Evolutionary conservation across 92 coral and sea anemone species (phyloP), one percentile per base, ranked within the genome.

Genomic region (Paramuricea clavata): DNA sequence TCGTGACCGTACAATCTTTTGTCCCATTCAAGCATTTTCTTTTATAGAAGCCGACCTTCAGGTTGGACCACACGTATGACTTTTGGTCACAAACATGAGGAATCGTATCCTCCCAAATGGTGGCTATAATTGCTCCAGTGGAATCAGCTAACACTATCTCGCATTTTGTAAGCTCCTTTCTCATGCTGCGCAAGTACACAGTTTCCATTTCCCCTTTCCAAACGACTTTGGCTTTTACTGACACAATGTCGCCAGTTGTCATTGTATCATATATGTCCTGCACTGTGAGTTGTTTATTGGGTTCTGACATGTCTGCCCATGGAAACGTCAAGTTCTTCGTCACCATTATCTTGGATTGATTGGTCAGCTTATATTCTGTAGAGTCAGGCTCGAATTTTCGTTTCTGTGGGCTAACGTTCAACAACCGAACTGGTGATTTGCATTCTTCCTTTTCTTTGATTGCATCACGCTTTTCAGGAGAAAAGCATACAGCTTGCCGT

Each of bases 191-290:
- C 54, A 74, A 80, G 64, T 36, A 81, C 31, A 87, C 82, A 65
- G 56, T 80, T 31, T 19, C 81, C 19, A 61, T 69, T 56, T 71
- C 57, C 8, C 54, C 49, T 52, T 87, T 78, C 80, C 65, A 78
- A 44, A 79, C 62, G 61, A 78, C 90, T 69, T 87, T 87, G 76
- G 79, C 90, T 65, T 79, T 79, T 31, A 87, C 27, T 23, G 87
- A 81, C 43, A 87, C 87, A 87, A 81, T 42, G 74, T 80, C 87
- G 1, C 82, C 87, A 81, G 61, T 86, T 15, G 47, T 65, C 12
- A 50, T 16, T 7, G 54, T 62, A 41, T 86, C 89, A 1, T 60
- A 44, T 54, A 81, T 70, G 52, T 60, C 73, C 26, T 74, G 76
- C 32, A 82, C 61, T 43, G 83, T n/a, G 8, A 30, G 60, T 31